Evolutionary conservation across 2,888 invertebrate species (phyloP), one percentile per base, ranked within the genome.

Genomic region (Drosophila falleni): DNA sequence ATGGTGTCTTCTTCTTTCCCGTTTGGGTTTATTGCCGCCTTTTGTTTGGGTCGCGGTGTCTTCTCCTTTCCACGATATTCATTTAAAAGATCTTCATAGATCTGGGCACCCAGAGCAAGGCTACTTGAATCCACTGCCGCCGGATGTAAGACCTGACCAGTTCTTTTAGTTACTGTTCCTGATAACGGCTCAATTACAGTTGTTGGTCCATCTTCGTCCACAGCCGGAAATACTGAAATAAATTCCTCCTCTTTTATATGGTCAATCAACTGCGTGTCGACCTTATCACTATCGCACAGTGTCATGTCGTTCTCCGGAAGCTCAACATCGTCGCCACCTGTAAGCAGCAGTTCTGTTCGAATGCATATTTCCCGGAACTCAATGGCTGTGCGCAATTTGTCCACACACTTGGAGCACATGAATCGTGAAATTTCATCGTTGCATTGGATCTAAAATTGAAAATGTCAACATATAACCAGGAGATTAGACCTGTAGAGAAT

Each of bases 361-460:
- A 81, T 78, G 26, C 85, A 84, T 5, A 42, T 62, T 46, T 81
- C 87, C 1, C 81, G 71, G 29, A 81, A 81, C 0, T 84, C 62
- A 26, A 81, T 87, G 11, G 81, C 85, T 31, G 46, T 62, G 9
- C 68, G 63, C 8, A 81, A 46, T 11, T 55, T 55, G 9, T 19
- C 10, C 10, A 76, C 80, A 35, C 81, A 81, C 0, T n/a, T 53
- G 1, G 71, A 50, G 10, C 81, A 81, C 54, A 81, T 81, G 5
- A 65, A 37, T 11, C 35, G 15, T 3, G 68, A 61, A 0, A 16
- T 16, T 23, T 55, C 65, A 13, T 65, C 61, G 2, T 53, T 53
- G n/a, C 75, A 59, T 44, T 74, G 58, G 8, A 85, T 74, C 81
- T 85, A 16, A 0, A 64, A 46, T 10, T 2, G 5, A 26, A 37